Evolutionary conservation across 2,888 invertebrate genomes (phyloP).

Genomic region (Microctonus hyperodae): DNA sequence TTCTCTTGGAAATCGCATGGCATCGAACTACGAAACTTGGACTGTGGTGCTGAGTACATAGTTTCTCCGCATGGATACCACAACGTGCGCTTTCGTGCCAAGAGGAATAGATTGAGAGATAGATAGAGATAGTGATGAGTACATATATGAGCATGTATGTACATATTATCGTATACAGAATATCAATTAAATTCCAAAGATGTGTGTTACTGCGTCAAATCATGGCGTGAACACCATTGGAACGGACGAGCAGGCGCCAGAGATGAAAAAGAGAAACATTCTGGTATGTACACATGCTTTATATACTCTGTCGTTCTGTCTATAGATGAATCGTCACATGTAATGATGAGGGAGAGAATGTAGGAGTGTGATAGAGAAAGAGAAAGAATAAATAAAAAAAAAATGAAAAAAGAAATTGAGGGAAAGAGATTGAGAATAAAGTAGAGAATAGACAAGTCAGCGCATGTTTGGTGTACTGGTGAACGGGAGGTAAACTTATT

Average conservation of each 20-base stretch:
- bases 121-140: background rate
- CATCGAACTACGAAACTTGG: conserved; percentile 11
- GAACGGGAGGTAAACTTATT: conserved; percentile 21
- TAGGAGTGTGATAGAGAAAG: too few relatives aligned
- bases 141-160: background rate
- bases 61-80: conserved; percentile 9
- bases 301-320: background rate
- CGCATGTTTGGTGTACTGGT: background rate
- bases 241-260: background rate
- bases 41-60: conserved; percentile 5
- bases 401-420: background rate
- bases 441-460: background rate
- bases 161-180: too few relatives aligned
- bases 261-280: background rate
- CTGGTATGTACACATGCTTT: background rate
- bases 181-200: conserved; percentile 21
- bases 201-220: conserved; percentile 18
- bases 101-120: background rate
- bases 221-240: background rate
- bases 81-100: background rate
- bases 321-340: conserved; percentile 20
- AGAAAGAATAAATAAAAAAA: too few relatives aligned
- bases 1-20: conserved; percentile 3
- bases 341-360: conserved; percentile 20
- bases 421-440: background rate